Evolutionary conservation across 2,797 vertebrate genomes (phyloP), one percentile per base, ranked within the genome.

Genomic region (Pseudochaenichthys georgianus): DNA sequence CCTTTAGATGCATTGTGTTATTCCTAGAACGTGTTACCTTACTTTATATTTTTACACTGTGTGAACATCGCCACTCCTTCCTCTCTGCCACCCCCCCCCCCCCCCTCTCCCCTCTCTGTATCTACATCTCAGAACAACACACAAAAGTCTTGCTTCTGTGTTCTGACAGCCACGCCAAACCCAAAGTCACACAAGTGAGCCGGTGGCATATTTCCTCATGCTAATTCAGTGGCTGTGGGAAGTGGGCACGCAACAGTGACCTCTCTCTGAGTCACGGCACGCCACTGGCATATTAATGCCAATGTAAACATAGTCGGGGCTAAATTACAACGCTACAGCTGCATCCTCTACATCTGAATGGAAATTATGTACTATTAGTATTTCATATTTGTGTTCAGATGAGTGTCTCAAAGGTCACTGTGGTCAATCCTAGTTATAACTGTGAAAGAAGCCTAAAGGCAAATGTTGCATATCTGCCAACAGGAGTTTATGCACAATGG

Each of bases 141-240:
- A 75, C 70, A 80, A 52, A 55, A 78, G 70, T 65, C 70, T 62
- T 65, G 81, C 75, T 55, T 84, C 81, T 60, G 67, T 64, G 51
- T 73, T 84, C 85, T 83, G 83, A 81, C 83, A 78, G 83, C 64
- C 16, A 16, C 55, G 15, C 48, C 13, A 59, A 86, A 79, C 73
- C 83, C 75, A 90, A 88, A 90, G 87, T 91, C 88, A 88, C 77
- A 74, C 77, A 54, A 88, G 89, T 88, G 89, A 88, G 85, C 77
- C 76, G 86, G 84, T 84, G 82, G 73, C 73, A 87, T 80, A 88
- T 88, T 91, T 91, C 85, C 77, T 73, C 83, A 85, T 85, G 79
- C 80, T 88, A 90, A 92, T 90, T 85, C 82, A 43, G 81, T 58
- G 59, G 23, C 74, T 70, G 69, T 64, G 73, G 81, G 80, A 71